These are phyloP conservation scores for Pempheris klunzingeri DNA, from an alignment of 2,797 vertebrate genomes.

Conservation along the genomic window DNA sequence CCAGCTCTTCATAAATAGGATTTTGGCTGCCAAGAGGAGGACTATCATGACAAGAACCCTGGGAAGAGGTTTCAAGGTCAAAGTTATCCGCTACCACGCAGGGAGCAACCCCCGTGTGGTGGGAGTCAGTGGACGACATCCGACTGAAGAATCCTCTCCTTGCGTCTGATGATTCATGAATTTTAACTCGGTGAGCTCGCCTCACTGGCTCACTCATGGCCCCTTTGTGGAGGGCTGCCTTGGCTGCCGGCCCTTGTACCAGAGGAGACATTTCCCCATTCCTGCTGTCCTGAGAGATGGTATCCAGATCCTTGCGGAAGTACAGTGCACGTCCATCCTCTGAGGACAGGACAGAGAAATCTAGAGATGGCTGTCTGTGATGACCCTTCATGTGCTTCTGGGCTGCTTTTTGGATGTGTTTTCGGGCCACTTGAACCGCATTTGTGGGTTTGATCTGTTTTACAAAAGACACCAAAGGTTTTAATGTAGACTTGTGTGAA, in stretches of 20 bases:
- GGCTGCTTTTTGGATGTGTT: slow-evolving; percentile 84
- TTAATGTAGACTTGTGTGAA: not conserved
- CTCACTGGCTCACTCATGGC: slow-evolving; percentile 89
- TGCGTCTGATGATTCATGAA: slow-evolving; percentile 83
- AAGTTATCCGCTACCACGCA: slow-evolving; percentile 87
- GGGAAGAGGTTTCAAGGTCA: slow-evolving; percentile 82
- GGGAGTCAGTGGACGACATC: slow-evolving; percentile 88
- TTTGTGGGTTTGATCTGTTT: slow-evolving; percentile 81
- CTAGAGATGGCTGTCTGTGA: slow-evolving; percentile 89
- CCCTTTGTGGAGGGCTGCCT: slow-evolving; percentile 80
- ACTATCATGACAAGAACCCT: slow-evolving; percentile 65
- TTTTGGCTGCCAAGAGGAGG: slow-evolving; percentile 78
- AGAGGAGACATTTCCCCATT: slow-evolving; percentile 75
- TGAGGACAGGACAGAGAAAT: slow-evolving; percentile 86
- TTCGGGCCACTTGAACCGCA: slow-evolving; percentile 79
- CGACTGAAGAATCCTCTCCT: slow-evolving; percentile 84
- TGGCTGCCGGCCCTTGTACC: slow-evolving; percentile 69
- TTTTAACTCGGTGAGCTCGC: slow-evolving; percentile 86
- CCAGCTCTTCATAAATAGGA: slow-evolving; percentile 58
- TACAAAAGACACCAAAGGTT: slow-evolving; percentile 38
- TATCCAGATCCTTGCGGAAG: slow-evolving; percentile 86
- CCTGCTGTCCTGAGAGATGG: slow-evolving; percentile 87
- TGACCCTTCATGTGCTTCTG: slow-evolving; percentile 79
- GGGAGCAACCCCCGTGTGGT: slow-evolving; percentile 84
- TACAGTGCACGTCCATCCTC: slow-evolving; percentile 87